Percentiles rank a stretch among this genome's conserved stretches.
phyloP scores from a whole-genome alignment of 2,113 vertebrate genomes.

The Damaliscus lunatus region DNA sequence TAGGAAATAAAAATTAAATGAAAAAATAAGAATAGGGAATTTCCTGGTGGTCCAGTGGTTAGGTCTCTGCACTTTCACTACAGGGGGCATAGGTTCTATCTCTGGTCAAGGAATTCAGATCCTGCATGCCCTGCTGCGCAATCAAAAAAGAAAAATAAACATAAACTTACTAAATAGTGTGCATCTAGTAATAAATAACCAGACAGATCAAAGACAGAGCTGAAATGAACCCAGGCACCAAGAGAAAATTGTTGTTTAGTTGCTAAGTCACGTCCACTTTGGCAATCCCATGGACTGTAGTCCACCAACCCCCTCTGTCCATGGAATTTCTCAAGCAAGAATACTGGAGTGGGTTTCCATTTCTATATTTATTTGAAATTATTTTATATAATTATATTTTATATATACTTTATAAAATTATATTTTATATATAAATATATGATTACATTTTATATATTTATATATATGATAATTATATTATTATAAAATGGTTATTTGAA shows the following conservation, averaged over 20 bases:
- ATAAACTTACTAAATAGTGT: neutral
- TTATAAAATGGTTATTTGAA: neutral
- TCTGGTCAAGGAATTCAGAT: neutral
- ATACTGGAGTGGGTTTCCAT: neutral
- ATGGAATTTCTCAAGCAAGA: neutral
- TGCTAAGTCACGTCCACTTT: neutral
- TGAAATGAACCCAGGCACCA: neutral
- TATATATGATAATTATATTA: neutral
- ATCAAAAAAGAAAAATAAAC: neutral
- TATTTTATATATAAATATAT: neutral
- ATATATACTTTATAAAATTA: neutral
- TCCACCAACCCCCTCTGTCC: neutral
- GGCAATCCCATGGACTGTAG: neutral
- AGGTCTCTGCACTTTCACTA: neutral
- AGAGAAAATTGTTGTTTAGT: neutral
- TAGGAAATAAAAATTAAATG: neutral
- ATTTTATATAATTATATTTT: neutral
- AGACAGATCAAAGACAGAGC: neutral
- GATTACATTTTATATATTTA: neutral
- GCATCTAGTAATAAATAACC: neutral
- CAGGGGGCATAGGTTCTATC: neutral
- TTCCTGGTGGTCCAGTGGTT: neutral
- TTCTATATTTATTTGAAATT: neutral
- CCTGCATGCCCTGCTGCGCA: fast-evolving
- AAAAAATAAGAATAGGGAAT: neutral